Evolutionary conservation across 2,888 invertebrate genomes (phyloP).

Genomic region (Pseudococcus jackbeardsleyi): DNA sequence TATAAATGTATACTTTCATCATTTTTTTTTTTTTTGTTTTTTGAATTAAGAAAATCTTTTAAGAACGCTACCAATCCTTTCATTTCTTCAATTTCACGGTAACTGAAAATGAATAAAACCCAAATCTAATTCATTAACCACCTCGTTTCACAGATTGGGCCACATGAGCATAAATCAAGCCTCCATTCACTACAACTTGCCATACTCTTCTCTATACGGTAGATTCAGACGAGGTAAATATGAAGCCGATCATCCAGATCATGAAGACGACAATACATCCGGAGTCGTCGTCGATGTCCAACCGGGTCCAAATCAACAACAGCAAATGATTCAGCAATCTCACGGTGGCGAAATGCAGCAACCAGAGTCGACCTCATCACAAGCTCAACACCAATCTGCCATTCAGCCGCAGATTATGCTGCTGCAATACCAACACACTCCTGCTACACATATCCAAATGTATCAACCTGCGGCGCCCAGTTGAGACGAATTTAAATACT

Average conservation of each 20-base stretch:
- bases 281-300: constrained; percentile 65
- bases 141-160: constrained; percentile 76
- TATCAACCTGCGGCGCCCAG: constrained; percentile 67
- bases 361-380: constrained; percentile 62
- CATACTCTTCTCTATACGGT: constrained; percentile 90
- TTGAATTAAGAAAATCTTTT: too few species aligned
- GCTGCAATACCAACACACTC: constrained; percentile 67
- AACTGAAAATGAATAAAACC: too few species aligned
- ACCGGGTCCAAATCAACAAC: constrained; percentile 36
- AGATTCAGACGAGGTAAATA: constrained; percentile 90
- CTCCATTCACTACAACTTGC: constrained; percentile 90
- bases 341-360: constrained; percentile 61
- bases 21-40: too few species aligned
- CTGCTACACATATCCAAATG: constrained; percentile 67
- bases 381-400: constrained; percentile 66
- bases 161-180: constrained; percentile 96
- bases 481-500: constrained; percentile 67
- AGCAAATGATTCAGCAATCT: constrained; percentile 58
- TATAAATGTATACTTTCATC: too few species aligned
- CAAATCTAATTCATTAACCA: too few species aligned
- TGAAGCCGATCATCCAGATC: constrained; percentile 73
- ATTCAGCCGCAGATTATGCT: constrained; percentile 68
- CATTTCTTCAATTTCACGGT: not conserved
- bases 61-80: not conserved
- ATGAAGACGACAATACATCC: constrained; percentile 62